Evolutionary conservation across 2,797 vertebrate species (phyloP).

Genomic region (Telmatherina bonti): DNA sequence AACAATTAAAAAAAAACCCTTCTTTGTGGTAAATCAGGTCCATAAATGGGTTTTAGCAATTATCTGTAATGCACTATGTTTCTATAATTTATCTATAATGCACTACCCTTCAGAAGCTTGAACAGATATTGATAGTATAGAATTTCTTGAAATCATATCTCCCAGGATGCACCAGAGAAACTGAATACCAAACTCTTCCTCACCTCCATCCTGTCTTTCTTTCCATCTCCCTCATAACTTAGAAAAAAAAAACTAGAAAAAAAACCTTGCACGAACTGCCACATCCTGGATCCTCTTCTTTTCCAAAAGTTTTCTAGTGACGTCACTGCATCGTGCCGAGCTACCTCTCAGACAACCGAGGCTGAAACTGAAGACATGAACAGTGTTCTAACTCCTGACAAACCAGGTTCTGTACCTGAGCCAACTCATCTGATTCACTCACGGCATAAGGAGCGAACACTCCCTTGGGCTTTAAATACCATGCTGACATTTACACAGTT

Average conservation of each 20-base stretch:
- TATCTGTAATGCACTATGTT: slow-evolving; percentile 55
- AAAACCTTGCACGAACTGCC: slow-evolving; percentile 47
- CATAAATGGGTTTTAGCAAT: slow-evolving; percentile 36
- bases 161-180: slow-evolving; percentile 77
- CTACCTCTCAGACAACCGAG: slow-evolving; percentile 47
- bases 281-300: slow-evolving; percentile 24
- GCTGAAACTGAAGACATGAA: slow-evolving; percentile 53
- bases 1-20: slow-evolving; percentile 7
- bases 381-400: slow-evolving; percentile 25
- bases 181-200: slow-evolving; percentile 69
- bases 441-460: slow-evolving; percentile 43
- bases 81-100: slow-evolving; percentile 69
- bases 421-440: slow-evolving; percentile 58
- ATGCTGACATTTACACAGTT: slow-evolving; percentile 80
- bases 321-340: slow-evolving; percentile 32
- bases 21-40: slow-evolving; percentile 28
- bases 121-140: slow-evolving; percentile 78
- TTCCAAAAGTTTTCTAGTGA: slow-evolving; percentile 52
- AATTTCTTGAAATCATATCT: slow-evolving; percentile 79
- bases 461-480: slow-evolving; percentile 78
- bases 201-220: slow-evolving; percentile 48
- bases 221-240: slow-evolving; percentile 20
- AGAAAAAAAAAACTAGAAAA: slow-evolving; percentile 28
- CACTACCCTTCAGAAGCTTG: slow-evolving; percentile 64
- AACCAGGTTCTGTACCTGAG: slow-evolving; percentile 43